Percentiles rank a stretch among this genome's conserved stretches.
Evolutionary conservation across 2,888 invertebrate species (phyloP).

Genomic region (Caenorhabditis sp.): DNA sequence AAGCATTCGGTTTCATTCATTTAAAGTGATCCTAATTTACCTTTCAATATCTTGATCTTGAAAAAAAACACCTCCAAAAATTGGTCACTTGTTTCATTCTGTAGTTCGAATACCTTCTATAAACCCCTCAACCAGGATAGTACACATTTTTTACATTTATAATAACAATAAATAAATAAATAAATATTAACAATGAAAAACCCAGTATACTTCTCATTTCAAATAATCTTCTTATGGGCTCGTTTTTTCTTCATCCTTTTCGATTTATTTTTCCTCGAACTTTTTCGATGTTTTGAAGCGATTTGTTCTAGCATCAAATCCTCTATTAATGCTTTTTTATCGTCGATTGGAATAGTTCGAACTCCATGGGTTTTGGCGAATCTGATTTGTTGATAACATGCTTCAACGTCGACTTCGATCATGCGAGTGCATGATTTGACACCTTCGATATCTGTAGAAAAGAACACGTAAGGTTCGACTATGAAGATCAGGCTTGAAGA

Average conservation of each 20-base stretch:
- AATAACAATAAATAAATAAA: not conserved
- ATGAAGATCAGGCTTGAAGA: no score
- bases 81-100: no score
- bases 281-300: not conserved
- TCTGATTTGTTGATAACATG: slow-evolving; percentile 33
- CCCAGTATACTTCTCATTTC: not conserved
- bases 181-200: not conserved
- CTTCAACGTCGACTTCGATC: slow-evolving; percentile 42
- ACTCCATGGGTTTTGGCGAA: slow-evolving; percentile 14
- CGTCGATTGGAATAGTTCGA: not conserved
- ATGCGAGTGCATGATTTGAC: slow-evolving; percentile 40
- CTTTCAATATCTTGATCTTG: no score
- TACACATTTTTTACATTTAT: no score
- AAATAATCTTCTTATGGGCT: no score
- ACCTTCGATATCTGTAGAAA: slow-evolving; percentile 43
- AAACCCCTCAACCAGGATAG: no score
- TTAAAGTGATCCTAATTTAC: no score
- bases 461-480: no score
- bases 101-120: no score
- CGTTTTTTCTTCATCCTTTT: not conserved
- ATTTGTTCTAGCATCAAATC: not conserved
- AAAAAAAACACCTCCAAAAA: no score
- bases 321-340: not conserved
- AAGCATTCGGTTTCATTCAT: no score
- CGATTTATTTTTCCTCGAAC: not conserved